phyloP scores from a whole-genome alignment of 2,888 invertebrate genomes.

The Koerneria pararmatus region DNA sequence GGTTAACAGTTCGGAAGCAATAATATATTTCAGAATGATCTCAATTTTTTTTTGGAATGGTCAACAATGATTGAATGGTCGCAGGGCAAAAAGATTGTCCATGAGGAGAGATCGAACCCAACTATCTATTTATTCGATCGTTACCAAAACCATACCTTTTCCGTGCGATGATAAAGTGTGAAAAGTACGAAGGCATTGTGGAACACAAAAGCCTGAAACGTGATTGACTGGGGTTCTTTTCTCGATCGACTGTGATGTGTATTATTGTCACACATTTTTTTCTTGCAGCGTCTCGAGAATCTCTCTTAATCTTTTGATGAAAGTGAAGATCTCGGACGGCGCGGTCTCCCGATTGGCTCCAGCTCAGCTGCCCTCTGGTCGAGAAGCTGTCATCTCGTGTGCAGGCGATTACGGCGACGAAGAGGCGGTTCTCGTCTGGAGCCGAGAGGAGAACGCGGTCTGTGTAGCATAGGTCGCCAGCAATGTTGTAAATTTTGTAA shows the following conservation, averaged over 20 bases:
- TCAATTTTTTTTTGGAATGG: too few relatives aligned
- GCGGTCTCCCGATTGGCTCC: conserved; percentile 62
- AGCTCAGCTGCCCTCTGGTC: conserved; percentile 51
- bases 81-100: too few relatives aligned
- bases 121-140: too few relatives aligned
- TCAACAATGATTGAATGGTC: too few relatives aligned
- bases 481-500: conserved; percentile 14
- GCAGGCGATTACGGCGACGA: conserved; percentile 64
- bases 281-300: conserved; percentile 35
- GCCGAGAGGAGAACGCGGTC: conserved; percentile 59
- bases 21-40: too few relatives aligned
- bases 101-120: too few relatives aligned
- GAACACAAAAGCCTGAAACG: conserved; percentile 7
- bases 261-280: too few relatives aligned
- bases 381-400: conserved; percentile 62
- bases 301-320: conserved; percentile 61
- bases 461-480: too few relatives aligned
- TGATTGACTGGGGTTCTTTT: not conserved
- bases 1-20: too few relatives aligned
- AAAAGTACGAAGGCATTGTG: conserved; percentile 30
- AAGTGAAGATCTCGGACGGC: conserved; percentile 64
- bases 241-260: too few relatives aligned
- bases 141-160: too few relatives aligned
- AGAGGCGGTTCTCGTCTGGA: conserved; percentile 65
- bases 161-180: too few relatives aligned